Conservation (phyloP, 2,113 vertebrate genomes). For the Chamaetylas fuelleborni region DNA sequence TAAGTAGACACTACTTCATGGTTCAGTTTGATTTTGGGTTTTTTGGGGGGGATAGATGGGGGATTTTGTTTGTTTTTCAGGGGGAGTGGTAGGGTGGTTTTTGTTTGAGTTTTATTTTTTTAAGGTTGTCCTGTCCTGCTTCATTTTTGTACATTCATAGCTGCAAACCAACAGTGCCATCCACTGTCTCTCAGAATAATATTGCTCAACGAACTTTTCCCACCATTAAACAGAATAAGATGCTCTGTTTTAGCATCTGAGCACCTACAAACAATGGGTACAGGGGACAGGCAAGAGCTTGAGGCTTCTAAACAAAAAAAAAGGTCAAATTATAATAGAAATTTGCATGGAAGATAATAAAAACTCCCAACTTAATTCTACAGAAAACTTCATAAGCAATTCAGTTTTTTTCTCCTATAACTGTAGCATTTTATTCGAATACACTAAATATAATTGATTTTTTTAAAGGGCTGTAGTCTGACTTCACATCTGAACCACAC, state of each 20-base stretch:
- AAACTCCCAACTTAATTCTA: background rate
- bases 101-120: accelerated
- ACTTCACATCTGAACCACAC: background rate
- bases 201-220: background rate
- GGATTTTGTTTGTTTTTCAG: background rate
- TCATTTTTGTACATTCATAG: background rate
- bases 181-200: conserved; percentile 23
- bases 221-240: background rate
- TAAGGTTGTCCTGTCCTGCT: background rate
- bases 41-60: accelerated
- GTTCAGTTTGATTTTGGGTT: accelerated
- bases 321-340: background rate
- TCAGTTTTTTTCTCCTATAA: background rate
- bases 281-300: background rate
- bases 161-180: conserved; percentile 58
- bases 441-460: background rate
- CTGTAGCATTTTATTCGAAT: background rate
- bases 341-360: background rate
- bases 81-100: accelerated
- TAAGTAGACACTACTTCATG: background rate
- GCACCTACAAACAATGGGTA: background rate
- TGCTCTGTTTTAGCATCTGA: background rate
- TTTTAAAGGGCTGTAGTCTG: background rate
- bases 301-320: background rate
- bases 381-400: background rate